phyloP scores from a whole-genome alignment of 2,888 invertebrate genomes.

The Epinotia nisella region DNA sequence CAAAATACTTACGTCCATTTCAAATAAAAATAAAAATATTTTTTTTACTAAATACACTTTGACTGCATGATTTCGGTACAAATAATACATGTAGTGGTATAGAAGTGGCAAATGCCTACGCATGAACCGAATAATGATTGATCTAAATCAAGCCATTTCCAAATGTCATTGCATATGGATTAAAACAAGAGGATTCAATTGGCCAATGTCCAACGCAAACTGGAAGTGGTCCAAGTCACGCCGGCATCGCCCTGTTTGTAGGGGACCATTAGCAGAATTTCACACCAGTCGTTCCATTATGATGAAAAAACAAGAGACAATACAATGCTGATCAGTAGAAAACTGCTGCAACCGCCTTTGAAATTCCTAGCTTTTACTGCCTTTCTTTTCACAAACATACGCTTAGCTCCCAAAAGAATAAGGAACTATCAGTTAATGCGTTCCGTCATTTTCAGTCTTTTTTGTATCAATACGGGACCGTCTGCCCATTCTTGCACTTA shows the following conservation, averaged over 20 bases:
- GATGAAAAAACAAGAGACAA: conserved; percentile 42
- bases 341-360: conserved; percentile 1
- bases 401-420: background rate
- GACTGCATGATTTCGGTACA: background rate
- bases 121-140: conserved; percentile 40
- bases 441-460: background rate
- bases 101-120: background rate
- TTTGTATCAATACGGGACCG: background rate
- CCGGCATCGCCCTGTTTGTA: conserved; percentile 59
- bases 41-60: background rate
- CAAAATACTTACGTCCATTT: too few relatives aligned
- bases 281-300: conserved; percentile 50
- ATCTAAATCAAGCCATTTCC: conserved; percentile 54
- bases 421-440: background rate
- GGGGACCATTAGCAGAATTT: conserved; percentile 64
- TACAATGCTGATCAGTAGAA: conserved; percentile 1
- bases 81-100: background rate
- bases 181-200: conserved; percentile 64
- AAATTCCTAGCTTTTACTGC: background rate
- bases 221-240: conserved; percentile 69
- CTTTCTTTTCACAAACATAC: background rate
- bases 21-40: background rate
- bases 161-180: conserved; percentile 57
- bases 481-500: conserved; percentile 14
- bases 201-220: conserved; percentile 63